A percentile compares a stretch with the other conserved stretches of the same genome.
These are phyloP conservation scores for Apodemus sylvaticus DNA, from an alignment of 2,113 vertebrate species.

Conservation along the genomic window DNA sequence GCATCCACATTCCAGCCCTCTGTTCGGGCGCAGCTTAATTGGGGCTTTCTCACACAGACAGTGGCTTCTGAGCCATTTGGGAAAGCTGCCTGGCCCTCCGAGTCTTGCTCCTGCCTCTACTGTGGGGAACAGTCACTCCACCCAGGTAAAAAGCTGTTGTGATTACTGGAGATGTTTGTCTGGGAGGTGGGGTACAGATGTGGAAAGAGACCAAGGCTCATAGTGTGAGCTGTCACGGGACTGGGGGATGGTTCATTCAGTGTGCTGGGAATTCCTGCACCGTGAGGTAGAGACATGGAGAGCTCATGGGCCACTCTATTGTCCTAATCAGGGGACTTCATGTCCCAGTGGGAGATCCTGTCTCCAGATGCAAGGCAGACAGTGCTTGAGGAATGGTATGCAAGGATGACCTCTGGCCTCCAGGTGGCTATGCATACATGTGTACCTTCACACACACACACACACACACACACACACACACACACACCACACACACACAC, in stretches of 20 bases:
- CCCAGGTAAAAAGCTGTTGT: background rate
- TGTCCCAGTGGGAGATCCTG: background rate
- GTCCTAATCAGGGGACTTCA: background rate
- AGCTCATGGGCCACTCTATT: background rate
- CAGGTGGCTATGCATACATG: background rate
- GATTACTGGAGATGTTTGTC: background rate
- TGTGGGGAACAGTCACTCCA: background rate
- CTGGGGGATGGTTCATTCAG: background rate
- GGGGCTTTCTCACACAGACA: background rate
- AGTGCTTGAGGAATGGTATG: background rate
- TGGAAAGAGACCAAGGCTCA: background rate
- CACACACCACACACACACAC: background rate
- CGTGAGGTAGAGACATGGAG: background rate
- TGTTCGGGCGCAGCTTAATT: accelerated
- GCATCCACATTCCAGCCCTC: background rate
- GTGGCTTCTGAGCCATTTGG: background rate
- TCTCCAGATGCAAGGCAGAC: background rate
- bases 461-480: background rate
- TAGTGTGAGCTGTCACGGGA: background rate
- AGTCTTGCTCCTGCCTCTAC: background rate
- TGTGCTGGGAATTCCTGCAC: no score
- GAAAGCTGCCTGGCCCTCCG: background rate
- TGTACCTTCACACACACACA: background rate
- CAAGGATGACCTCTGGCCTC: background rate
- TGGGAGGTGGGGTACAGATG: background rate